A percentile compares a stretch with the other conserved stretches of the same genome.
phyloP scores from a whole-genome alignment of 2,113 vertebrate genomes.

The Neoarius graeffei region DNA sequence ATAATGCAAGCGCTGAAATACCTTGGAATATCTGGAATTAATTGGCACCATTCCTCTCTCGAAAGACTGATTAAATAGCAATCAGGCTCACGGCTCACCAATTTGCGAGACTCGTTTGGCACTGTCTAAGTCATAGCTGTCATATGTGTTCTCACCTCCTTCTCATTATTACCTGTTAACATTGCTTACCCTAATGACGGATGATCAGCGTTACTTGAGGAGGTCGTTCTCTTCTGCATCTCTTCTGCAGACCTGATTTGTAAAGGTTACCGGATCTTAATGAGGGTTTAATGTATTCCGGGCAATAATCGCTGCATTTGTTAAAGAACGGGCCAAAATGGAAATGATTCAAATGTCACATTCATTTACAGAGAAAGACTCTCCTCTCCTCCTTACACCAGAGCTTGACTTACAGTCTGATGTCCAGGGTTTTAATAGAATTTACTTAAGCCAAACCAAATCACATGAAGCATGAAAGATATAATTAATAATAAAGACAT shows the following conservation, averaged over 20 bases:
- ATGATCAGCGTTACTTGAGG: slow-evolving; percentile 8
- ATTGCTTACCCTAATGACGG: slow-evolving; percentile 40
- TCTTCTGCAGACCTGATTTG: slow-evolving; percentile 33
- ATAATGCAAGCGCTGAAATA: slow-evolving; percentile 16
- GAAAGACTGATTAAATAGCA: slow-evolving; percentile 48
- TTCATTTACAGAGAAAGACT: slow-evolving; percentile 49
- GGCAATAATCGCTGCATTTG: slow-evolving; percentile 33
- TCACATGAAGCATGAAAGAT: not conserved
- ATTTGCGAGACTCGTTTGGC: slow-evolving; percentile 11
- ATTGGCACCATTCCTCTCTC: slow-evolving; percentile 23
- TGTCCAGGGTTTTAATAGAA: slow-evolving; percentile 1
- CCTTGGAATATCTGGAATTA: slow-evolving; percentile 22
- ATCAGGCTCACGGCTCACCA: slow-evolving; percentile 14
- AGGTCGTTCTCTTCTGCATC: slow-evolving; percentile 9
- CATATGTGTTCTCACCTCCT: slow-evolving; percentile 40
- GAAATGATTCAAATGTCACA: slow-evolving; percentile 45
- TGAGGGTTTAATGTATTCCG: slow-evolving; percentile 51
- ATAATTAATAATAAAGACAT: not conserved
- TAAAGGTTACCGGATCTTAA: slow-evolving; percentile 53
- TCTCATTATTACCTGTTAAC: slow-evolving; percentile 45
- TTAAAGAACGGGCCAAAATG: slow-evolving; percentile 21
- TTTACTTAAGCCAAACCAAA: slow-evolving; percentile 13
- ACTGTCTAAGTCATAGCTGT: slow-evolving; percentile 9
- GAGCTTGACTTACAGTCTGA: slow-evolving; percentile 5
- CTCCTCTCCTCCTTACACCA: slow-evolving; percentile 15